Evolutionary conservation across 2,113 vertebrate species (phyloP).

Genomic region (Oceanodroma tethys): DNA sequence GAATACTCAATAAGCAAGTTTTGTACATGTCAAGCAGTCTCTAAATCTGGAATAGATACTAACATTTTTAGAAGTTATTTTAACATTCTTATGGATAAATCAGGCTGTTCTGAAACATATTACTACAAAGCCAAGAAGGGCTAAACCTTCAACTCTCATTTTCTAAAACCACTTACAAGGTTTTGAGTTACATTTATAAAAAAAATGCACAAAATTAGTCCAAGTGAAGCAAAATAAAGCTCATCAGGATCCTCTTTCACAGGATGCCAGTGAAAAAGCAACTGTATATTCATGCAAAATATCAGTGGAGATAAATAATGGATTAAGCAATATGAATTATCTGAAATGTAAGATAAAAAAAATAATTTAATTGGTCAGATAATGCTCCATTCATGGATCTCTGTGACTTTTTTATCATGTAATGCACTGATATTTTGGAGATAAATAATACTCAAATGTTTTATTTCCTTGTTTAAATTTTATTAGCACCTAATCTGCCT

Average conservation of each 20-base stretch:
- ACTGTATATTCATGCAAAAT: not conserved
- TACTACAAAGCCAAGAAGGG: not conserved
- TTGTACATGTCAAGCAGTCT: not conserved
- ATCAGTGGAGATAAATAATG: not conserved
- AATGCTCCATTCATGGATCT: not conserved
- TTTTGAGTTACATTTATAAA: not conserved
- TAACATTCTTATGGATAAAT: not conserved
- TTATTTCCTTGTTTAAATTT: not conserved
- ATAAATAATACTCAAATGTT: not conserved
- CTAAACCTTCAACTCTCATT: not conserved
- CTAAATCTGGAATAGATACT: not conserved
- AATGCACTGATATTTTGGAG: not conserved
- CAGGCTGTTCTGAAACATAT: not conserved
- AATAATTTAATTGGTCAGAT: not conserved
- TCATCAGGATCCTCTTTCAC: not conserved
- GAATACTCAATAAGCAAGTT: not conserved
- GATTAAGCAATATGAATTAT: no score
- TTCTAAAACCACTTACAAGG: not conserved
- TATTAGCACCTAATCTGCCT: not conserved
- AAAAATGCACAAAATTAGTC: not conserved
- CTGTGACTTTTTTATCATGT: not conserved
- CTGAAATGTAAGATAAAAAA: not conserved
- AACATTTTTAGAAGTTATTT: not conserved
- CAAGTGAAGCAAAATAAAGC: not conserved
- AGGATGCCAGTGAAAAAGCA: not conserved